These are phyloP conservation scores for Anastatus disparis DNA, from an alignment of 1,140 invertebrate species.

Conservation along the genomic window DNA sequence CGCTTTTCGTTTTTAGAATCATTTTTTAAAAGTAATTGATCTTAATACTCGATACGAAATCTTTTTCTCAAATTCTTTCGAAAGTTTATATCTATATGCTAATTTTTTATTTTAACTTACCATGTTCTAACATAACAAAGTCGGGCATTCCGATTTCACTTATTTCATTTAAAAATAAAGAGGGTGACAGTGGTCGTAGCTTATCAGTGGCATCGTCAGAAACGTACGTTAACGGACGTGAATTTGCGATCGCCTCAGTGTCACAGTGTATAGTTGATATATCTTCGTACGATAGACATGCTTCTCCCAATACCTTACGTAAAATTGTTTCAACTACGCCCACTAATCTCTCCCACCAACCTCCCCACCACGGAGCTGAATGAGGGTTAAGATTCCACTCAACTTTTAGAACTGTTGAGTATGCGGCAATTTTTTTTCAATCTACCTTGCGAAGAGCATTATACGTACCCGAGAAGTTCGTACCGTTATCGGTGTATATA, in stretches of 20 bases:
- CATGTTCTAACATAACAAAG: no score
- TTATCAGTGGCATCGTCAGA: slow-evolving; percentile 30
- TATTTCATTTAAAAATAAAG: no score
- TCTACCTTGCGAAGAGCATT: slow-evolving; percentile 32
- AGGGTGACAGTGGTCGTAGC: no score
- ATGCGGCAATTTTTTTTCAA: neutral
- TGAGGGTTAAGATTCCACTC: no score
- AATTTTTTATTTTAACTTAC: no score
- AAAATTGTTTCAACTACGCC: neutral
- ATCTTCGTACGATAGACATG: slow-evolving; percentile 34
- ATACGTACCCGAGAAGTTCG: slow-evolving; percentile 52
- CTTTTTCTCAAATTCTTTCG: no score
- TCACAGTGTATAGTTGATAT: slow-evolving; percentile 42
- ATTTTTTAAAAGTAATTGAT: no score
- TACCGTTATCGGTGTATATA: slow-evolving; percentile 58
- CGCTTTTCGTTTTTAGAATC: no score
- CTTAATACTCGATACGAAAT: no score
- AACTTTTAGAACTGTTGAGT: neutral
- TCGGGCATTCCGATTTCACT: no score
- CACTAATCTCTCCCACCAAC: neutral
- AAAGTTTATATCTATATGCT: no score
- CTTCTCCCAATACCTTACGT: slow-evolving; percentile 41
- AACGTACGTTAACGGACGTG: slow-evolving; percentile 54
- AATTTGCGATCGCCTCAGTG: slow-evolving; percentile 49
- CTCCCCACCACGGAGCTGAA: no score